Evolutionary conservation across 2,888 invertebrate genomes (phyloP).

Genomic region (Oeneis ivallda): DNA sequence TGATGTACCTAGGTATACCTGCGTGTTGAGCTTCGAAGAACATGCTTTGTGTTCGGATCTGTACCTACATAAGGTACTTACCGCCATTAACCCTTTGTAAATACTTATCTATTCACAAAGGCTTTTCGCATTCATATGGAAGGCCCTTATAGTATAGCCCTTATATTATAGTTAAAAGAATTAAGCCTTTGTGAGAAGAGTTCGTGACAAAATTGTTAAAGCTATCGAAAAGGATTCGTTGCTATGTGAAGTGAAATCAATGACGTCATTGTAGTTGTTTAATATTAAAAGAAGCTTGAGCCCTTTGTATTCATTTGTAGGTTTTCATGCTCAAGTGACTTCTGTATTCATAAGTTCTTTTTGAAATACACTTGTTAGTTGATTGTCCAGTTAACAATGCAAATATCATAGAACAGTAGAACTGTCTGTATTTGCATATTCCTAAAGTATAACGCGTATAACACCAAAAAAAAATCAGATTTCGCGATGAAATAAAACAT

Average conservation of each 20-base stretch:
- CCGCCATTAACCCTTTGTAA: slow-evolving; percentile 19
- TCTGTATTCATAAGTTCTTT: slow-evolving; percentile 1
- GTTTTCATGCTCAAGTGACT: slow-evolving; percentile 7
- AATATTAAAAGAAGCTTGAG: slow-evolving; percentile 5
- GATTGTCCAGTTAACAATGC: too few relatives aligned
- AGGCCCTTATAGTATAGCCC: slow-evolving; percentile 28
- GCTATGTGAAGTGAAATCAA: slow-evolving; percentile 10
- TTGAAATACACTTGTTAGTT: neutral
- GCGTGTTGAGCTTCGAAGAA: too few relatives aligned
- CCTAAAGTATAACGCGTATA: too few relatives aligned
- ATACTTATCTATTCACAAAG: slow-evolving; percentile 27
- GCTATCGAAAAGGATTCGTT: slow-evolving; percentile 16
- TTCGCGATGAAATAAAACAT: too few relatives aligned
- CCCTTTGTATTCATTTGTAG: slow-evolving; percentile 8
- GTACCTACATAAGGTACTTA: neutral
- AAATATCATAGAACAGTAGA: too few relatives aligned
- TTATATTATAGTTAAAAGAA: too few relatives aligned
- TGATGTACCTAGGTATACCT: too few relatives aligned
- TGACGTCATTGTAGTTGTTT: slow-evolving; percentile 12
- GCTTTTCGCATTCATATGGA: slow-evolving; percentile 8
- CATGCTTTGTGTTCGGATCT: too few relatives aligned
- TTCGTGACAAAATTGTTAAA: slow-evolving; percentile 23
- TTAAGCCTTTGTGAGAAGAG: slow-evolving; percentile 27
- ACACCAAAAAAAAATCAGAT: too few relatives aligned
- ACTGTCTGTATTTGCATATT: too few relatives aligned